Conservation (phyloP, 2,113 vertebrate genomes). For the Tiliqua scincoides region DNA sequence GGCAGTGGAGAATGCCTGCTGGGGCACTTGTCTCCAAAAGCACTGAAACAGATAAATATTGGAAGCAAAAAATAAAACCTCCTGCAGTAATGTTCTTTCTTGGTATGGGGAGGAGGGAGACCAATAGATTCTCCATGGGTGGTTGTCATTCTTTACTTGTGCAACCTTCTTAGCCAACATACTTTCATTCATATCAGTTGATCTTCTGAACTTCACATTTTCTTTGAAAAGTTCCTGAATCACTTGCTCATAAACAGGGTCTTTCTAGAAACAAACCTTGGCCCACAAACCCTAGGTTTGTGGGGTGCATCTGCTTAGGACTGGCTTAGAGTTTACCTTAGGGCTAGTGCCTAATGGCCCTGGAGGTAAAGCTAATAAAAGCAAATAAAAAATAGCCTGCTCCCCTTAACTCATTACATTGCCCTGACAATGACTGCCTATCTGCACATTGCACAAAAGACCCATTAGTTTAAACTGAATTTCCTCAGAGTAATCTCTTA, state of each 20-base stretch:
- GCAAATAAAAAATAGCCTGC: neutral
- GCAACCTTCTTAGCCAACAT: conserved; percentile 39
- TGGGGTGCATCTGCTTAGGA: neutral
- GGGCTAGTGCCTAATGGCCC: neutral
- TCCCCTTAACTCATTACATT: neutral
- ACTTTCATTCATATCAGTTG: conserved; percentile 37
- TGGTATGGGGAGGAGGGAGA: conserved; percentile 16
- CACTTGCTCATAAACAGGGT: too few species aligned
- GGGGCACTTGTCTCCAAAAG: conserved; percentile 46
- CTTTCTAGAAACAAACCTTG: too few species aligned
- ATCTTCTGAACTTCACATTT: neutral
- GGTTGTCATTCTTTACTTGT: conserved; percentile 46
- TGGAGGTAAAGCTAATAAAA: neutral
- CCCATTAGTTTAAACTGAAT: neutral
- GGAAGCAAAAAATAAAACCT: conserved; percentile 29
- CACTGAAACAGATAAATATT: conserved; percentile 40
- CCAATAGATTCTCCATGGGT: conserved; percentile 44
- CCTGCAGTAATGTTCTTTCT: conserved; percentile 13
- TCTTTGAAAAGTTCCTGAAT: conserved; percentile 41
- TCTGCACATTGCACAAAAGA: neutral
- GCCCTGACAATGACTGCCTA: neutral
- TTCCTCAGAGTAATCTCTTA: neutral
- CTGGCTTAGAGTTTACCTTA: neutral
- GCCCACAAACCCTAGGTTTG: too few species aligned
- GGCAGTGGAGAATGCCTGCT: conserved; percentile 36